phyloP scores from a whole-genome alignment of 2,888 invertebrate species.

The Augochlorella aurata region DNA sequence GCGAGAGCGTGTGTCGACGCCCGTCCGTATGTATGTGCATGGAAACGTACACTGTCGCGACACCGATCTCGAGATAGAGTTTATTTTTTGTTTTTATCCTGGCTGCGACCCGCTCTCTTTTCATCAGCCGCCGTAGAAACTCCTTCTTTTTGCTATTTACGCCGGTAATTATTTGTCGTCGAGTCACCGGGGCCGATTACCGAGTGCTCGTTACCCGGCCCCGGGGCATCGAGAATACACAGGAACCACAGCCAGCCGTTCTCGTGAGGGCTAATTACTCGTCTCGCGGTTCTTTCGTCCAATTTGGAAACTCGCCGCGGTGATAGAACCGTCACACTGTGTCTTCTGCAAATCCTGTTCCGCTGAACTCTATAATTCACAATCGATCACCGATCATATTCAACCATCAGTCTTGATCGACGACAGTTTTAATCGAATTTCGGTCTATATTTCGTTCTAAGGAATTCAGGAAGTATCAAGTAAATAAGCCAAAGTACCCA shows the following conservation, averaged over 20 bases:
- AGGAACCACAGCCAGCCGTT: not conserved
- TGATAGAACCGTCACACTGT: too few relatives aligned
- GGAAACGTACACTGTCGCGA: not conserved
- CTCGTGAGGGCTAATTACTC: constrained; percentile 37
- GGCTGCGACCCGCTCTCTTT: constrained; percentile 37
- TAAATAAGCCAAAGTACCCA: too few relatives aligned
- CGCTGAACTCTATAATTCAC: not conserved
- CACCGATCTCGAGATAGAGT: constrained; percentile 16
- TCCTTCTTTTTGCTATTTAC: constrained; percentile 43
- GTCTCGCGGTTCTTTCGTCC: constrained; percentile 9
- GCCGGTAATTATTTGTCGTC: constrained; percentile 54
- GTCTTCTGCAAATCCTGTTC: not conserved
- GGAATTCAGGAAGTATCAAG: too few relatives aligned
- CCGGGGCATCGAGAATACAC: not conserved
- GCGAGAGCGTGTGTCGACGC: not conserved
- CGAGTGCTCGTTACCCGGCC: constrained; percentile 43
- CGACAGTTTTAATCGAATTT: too few relatives aligned
- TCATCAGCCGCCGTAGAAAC: constrained; percentile 29
- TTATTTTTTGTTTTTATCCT: constrained; percentile 25
- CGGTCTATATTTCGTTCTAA: too few relatives aligned
- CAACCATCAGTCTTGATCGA: too few relatives aligned
- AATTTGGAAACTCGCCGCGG: constrained; percentile 3
- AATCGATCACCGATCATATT: too few relatives aligned
- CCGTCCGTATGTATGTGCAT: not conserved
- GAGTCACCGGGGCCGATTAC: constrained; percentile 31